Evolutionary conservation across 2,797 vertebrate species (phyloP).

Genomic region (Aphelocoma californica): DNA sequence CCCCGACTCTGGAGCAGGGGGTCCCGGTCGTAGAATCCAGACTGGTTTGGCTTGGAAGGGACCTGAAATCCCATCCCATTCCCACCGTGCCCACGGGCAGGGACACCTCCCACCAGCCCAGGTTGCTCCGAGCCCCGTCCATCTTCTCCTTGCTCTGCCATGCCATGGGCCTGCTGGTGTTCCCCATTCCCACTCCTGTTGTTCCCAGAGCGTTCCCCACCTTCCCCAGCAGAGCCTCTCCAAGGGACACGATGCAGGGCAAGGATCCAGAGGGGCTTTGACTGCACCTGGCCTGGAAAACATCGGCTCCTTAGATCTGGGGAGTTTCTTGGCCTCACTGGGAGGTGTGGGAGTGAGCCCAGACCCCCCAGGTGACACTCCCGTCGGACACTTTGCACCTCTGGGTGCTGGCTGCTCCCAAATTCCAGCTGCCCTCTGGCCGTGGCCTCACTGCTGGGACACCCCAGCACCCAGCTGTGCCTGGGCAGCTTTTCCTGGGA

Average conservation of each 20-base stretch:
- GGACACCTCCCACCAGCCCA: background rate
- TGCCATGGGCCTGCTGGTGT: background rate
- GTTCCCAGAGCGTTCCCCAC: rapidly evolving
- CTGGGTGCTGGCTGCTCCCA: background rate
- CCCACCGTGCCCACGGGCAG: background rate
- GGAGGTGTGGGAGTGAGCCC: background rate
- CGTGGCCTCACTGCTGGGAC: background rate
- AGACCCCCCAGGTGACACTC: background rate
- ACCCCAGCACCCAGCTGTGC: background rate
- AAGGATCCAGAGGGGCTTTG: background rate
- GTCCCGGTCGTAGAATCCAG: background rate
- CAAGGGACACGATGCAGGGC: rapidly evolving
- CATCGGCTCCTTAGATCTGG: background rate
- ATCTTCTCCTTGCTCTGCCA: background rate
- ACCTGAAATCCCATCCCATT: too few relatives aligned
- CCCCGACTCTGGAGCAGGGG: background rate
- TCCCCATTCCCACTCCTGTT: background rate
- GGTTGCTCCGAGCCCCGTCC: background rate
- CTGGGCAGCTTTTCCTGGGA: background rate
- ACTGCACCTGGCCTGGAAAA: background rate
- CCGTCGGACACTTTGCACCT: background rate
- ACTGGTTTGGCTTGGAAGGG: background rate
- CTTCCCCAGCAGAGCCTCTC: background rate
- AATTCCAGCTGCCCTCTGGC: background rate
- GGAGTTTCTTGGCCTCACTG: background rate